These are phyloP conservation scores for Seira musarum DNA, from an alignment of 2,888 invertebrate genomes.

Conservation along the genomic window DNA sequence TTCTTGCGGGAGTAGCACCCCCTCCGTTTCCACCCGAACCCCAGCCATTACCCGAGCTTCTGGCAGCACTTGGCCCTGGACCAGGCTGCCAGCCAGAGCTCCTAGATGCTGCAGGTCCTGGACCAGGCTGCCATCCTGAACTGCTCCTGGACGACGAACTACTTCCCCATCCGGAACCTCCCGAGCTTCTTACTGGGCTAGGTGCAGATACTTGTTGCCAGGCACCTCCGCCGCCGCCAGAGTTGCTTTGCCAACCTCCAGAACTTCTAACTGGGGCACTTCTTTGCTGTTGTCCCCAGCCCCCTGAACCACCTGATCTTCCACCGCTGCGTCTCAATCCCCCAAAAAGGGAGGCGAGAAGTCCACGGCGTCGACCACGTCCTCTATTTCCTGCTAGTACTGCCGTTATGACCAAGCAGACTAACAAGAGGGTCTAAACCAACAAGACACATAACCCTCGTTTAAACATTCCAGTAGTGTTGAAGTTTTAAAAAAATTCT, in stretches of 20 bases:
- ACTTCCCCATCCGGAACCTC: constrained; percentile 38
- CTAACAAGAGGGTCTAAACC: constrained; percentile 26
- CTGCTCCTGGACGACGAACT: not conserved
- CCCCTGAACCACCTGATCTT: constrained; percentile 24
- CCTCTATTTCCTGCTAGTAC: constrained; percentile 45
- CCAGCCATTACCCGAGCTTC: constrained; percentile 14
- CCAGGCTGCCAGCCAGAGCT: not conserved
- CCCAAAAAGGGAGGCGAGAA: constrained; percentile 22
- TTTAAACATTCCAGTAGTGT: no score
- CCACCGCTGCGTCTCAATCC: constrained; percentile 26
- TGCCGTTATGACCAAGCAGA: constrained; percentile 27
- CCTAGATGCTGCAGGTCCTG: constrained; percentile 11
- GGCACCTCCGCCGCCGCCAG: not conserved
- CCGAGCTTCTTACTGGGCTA: constrained; percentile 17
- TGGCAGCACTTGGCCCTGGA: not conserved
- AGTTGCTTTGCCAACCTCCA: constrained; percentile 15
- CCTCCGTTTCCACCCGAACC: constrained; percentile 27
- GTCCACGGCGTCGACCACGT: constrained; percentile 29
- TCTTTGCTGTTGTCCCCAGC: constrained; percentile 24
- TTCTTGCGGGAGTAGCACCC: constrained; percentile 10
- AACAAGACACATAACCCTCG: no score
- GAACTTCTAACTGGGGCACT: constrained; percentile 11
- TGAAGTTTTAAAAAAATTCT: no score
- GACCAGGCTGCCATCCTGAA: not conserved
- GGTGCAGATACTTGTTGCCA: constrained; percentile 23